Percentiles rank a stretch among this genome's conserved stretches.
phyloP scores from a whole-genome alignment of 2,113 vertebrate genomes.

The Gnathonemus echidnorhynchus region DNA sequence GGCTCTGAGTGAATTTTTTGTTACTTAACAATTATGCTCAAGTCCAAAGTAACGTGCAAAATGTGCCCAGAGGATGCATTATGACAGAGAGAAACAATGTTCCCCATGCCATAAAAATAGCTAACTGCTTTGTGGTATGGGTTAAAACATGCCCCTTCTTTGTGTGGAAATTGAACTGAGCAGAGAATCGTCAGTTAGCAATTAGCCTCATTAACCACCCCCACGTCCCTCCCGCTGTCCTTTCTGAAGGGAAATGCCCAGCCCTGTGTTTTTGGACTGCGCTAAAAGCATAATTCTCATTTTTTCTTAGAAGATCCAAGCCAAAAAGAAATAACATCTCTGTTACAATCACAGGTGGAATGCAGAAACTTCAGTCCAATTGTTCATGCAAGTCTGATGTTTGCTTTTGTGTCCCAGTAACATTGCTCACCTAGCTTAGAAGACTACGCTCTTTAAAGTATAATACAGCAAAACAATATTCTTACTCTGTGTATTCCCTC shows the following conservation, averaged over 20 bases:
- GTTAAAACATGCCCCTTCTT: background rate
- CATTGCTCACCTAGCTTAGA: background rate
- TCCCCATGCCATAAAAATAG: background rate
- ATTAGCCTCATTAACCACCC: conserved; percentile 1
- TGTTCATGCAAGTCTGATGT: background rate
- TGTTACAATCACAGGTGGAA: conserved; percentile 3
- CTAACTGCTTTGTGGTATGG: background rate
- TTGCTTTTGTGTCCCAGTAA: background rate
- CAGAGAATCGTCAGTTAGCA: background rate
- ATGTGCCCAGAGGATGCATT: background rate
- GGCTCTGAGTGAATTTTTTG: background rate
- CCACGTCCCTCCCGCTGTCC: background rate
- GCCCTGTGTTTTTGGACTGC: background rate
- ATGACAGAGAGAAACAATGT: background rate
- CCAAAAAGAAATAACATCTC: background rate
- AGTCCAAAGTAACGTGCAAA: background rate
- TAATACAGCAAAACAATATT: background rate
- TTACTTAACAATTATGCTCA: background rate
- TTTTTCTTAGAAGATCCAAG: background rate
- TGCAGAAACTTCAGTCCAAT: background rate
- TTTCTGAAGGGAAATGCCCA: background rate
- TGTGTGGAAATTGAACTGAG: background rate
- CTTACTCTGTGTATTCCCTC: background rate
- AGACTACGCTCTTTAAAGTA: background rate
- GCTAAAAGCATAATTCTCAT: background rate